Evolutionary conservation across 1,140 invertebrate species (phyloP).

Genomic region (Episyrphus balteatus): DNA sequence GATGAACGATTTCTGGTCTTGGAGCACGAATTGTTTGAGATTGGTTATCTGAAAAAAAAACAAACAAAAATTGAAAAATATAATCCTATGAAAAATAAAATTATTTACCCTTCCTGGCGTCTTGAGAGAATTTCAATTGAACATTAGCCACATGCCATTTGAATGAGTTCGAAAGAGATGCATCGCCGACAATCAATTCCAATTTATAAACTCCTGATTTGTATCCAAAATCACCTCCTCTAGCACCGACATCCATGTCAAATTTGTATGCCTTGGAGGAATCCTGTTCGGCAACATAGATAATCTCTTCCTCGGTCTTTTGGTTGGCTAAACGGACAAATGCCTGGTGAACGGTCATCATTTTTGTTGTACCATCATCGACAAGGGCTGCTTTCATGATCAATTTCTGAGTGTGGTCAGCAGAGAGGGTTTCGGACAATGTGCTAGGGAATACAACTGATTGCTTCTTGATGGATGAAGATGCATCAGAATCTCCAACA

Average conservation of each 20-base stretch:
- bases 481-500: slow-evolving; percentile 81
- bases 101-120: slow-evolving; percentile 10
- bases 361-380: slow-evolving; percentile 52
- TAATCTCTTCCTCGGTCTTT: slow-evolving; percentile 65
- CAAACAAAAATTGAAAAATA: background rate
- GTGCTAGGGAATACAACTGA: slow-evolving; percentile 64
- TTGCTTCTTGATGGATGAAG: slow-evolving; percentile 63
- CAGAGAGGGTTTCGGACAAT: slow-evolving; percentile 54
- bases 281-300: slow-evolving; percentile 90
- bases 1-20: slow-evolving; percentile 82
- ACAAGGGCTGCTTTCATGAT: slow-evolving; percentile 69
- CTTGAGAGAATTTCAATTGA: slow-evolving; percentile 56
- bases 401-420: slow-evolving; percentile 83
- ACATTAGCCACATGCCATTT: slow-evolving; percentile 73
- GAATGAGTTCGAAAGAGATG: slow-evolving; percentile 79
- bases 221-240: slow-evolving; percentile 69
- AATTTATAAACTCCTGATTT: slow-evolving; percentile 71
- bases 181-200: slow-evolving; percentile 82
- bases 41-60: slow-evolving; percentile 20
- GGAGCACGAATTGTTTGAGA: slow-evolving; percentile 37
- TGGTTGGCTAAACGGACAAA: slow-evolving; percentile 70
- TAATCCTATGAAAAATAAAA: background rate
- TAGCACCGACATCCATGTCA: slow-evolving; percentile 69
- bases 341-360: slow-evolving; percentile 77
- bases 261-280: slow-evolving; percentile 74